A percentile compares a stretch with the other conserved stretches of the same genome.
phyloP scores from a whole-genome alignment of 2,113 vertebrate genomes.

The Colius striatus region DNA sequence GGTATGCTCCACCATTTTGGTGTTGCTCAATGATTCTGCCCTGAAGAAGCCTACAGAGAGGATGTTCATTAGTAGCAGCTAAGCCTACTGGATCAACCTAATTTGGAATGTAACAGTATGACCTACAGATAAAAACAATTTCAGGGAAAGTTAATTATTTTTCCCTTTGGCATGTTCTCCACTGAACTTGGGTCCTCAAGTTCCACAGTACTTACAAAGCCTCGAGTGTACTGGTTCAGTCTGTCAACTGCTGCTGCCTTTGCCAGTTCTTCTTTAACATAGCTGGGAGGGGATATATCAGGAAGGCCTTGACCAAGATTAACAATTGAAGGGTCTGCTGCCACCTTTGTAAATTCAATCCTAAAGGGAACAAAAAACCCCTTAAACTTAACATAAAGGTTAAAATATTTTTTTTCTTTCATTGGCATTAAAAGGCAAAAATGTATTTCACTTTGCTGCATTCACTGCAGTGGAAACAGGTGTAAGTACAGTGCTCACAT shows the following conservation, averaged over 20 bases:
- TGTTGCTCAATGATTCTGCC: not conserved
- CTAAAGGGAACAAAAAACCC: conserved; percentile 64
- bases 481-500: not conserved
- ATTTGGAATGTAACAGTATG: not conserved
- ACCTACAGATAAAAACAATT: not conserved
- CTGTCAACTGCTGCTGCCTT: conserved; percentile 81
- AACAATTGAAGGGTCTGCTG: conserved; percentile 89
- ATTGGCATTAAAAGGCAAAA: not conserved
- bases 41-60: not conserved
- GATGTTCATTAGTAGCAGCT: not conserved
- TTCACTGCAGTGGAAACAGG: not conserved
- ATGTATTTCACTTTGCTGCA: not conserved
- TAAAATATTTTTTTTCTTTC: not conserved
- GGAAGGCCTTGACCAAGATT: conserved; percentile 94
- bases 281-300: conserved; percentile 89
- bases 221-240: conserved; percentile 94
- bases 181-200: not conserved
- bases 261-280: conserved; percentile 87
- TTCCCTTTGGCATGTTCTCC: not conserved
- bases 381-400: not conserved
- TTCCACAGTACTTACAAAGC: conserved; percentile 85
- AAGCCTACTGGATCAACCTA: not conserved
- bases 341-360: conserved; percentile 89
- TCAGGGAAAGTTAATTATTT: not conserved
- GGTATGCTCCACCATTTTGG: not conserved